Percentiles rank a stretch among this genome's conserved stretches.
Evolutionary conservation across 1,140 invertebrate species (phyloP).

Genomic region (Eueides isabella): DNA sequence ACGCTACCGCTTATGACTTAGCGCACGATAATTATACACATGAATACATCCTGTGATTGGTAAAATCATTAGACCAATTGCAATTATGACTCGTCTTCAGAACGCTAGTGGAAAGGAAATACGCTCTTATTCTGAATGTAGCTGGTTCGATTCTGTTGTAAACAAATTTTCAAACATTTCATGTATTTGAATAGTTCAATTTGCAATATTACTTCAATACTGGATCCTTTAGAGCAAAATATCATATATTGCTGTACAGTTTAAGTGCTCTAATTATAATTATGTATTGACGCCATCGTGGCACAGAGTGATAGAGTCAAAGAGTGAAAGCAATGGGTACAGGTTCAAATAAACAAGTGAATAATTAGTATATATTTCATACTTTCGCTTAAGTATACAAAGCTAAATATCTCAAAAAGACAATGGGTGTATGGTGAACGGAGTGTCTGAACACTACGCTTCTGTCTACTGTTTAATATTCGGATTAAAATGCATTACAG

Average conservation of each 20-base stretch:
- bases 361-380: too few species aligned
- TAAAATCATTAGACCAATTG: conserved; percentile 44
- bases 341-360: too few species aligned
- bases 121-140: conserved; percentile 10
- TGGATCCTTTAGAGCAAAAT: neutral
- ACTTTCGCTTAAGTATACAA: too few species aligned
- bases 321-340: too few species aligned
- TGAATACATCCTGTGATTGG: conserved; percentile 39
- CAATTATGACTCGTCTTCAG: conserved; percentile 28
- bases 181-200: neutral
- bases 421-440: too few species aligned
- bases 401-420: too few species aligned
- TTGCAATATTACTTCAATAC: neutral
- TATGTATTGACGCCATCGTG: neutral
- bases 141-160: neutral
- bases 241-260: neutral
- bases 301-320: too few species aligned
- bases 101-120: conserved; percentile 8
- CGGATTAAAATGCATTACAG: too few species aligned
- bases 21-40: conserved; percentile 31
- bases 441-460: too few species aligned
- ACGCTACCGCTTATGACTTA: conserved; percentile 29
- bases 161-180: neutral
- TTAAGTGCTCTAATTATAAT: neutral
- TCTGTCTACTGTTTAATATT: too few species aligned